Percentiles rank a stretch among this genome's conserved stretches.
phyloP scores from a whole-genome alignment of 2,888 invertebrate species.

The Chrysolina haemoptera region DNA sequence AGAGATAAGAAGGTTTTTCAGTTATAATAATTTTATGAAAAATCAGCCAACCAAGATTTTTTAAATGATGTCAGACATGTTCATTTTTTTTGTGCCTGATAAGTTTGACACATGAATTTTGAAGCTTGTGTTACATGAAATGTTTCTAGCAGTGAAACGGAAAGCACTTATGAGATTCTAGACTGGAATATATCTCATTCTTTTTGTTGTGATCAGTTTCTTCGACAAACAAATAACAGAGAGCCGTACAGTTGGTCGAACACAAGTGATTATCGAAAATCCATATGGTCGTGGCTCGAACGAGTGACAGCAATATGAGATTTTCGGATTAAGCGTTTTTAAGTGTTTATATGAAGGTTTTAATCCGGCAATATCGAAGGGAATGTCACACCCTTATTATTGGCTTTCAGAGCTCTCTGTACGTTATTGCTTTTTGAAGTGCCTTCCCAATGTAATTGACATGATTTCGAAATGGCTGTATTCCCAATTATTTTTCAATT shows the following conservation, averaged over 20 bases:
- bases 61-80: too few species aligned
- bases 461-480: constrained; percentile 32
- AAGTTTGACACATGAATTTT: too few species aligned
- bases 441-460: constrained; percentile 39
- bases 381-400: constrained; percentile 54
- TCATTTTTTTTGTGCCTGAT: too few species aligned
- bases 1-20: too few species aligned
- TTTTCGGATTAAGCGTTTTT: constrained; percentile 59
- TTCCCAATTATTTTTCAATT: constrained; percentile 37
- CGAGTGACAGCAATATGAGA: constrained; percentile 56
- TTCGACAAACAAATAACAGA: not conserved
- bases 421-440: constrained; percentile 59
- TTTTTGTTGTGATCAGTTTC: not conserved
- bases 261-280: not conserved
- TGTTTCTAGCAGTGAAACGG: too few species aligned
- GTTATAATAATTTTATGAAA: too few species aligned
- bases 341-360: constrained; percentile 57
- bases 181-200: not conserved
- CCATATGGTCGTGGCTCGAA: constrained; percentile 2
- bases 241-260: not conserved
- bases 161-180: too few species aligned
- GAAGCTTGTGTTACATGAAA: too few species aligned
- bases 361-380: constrained; percentile 60
- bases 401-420: constrained; percentile 52
- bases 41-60: too few species aligned